A percentile compares a stretch with the other conserved stretches of the same genome.
Conservation (phyloP, 2,888 invertebrate species). For the Sesia apiformis region DNA sequence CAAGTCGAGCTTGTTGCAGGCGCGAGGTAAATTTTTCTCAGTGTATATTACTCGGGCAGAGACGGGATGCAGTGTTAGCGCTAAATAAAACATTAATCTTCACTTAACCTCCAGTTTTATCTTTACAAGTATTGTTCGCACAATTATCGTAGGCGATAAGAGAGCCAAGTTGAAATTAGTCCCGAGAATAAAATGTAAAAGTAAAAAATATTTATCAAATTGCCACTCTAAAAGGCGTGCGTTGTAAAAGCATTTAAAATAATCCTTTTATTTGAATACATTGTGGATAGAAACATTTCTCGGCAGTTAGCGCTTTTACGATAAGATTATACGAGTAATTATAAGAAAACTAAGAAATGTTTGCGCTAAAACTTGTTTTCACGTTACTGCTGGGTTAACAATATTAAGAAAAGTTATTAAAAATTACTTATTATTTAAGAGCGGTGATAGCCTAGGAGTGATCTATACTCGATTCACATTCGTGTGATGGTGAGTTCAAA, state of each 20-base stretch:
- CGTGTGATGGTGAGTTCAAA: too few species aligned
- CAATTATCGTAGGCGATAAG: slow-evolving; percentile 43
- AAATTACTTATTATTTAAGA: too few species aligned
- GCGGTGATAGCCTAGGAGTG: too few species aligned
- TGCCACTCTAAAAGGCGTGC: slow-evolving; percentile 21
- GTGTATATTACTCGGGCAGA: too few species aligned
- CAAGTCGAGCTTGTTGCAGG: too few species aligned
- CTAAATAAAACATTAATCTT: slow-evolving; percentile 53
- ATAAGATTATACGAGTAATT: neutral
- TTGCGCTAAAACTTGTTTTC: too few species aligned
- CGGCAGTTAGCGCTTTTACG: neutral
- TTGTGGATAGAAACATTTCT: neutral
- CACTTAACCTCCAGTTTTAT: slow-evolving; percentile 43
- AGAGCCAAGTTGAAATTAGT: slow-evolving; percentile 57
- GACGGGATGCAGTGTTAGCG: neutral
- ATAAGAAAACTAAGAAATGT: neutral
- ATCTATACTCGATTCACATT: too few species aligned
- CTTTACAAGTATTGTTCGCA: slow-evolving; percentile 39
- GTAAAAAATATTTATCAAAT: slow-evolving; percentile 12
- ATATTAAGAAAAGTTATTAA: too few species aligned
- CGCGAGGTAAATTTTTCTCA: too few species aligned
- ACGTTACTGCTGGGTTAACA: too few species aligned
- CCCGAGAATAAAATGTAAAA: slow-evolving; percentile 26
- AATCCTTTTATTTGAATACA: neutral
- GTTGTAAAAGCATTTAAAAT: slow-evolving; percentile 6